phyloP scores from a whole-genome alignment of 2,113 vertebrate genomes.

The Pelusios castaneus region DNA sequence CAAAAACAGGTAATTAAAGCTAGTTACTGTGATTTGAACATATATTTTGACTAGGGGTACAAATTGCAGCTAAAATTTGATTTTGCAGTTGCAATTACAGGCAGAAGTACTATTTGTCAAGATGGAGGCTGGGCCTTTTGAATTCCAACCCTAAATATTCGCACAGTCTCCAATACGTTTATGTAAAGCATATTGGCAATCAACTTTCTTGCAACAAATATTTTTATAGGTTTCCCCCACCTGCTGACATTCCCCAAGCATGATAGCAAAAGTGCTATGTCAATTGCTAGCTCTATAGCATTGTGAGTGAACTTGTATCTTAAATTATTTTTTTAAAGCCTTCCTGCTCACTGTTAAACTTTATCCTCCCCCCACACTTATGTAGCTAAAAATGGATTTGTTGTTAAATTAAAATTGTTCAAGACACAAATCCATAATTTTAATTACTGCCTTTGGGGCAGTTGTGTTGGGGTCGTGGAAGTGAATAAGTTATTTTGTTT shows the following conservation, averaged over 20 bases:
- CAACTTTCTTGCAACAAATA: not conserved
- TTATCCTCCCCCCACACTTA: not conserved
- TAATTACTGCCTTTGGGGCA: not conserved
- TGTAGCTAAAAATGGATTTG: not conserved
- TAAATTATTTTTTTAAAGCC: not conserved
- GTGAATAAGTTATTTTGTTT: not conserved
- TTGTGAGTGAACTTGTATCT: not conserved
- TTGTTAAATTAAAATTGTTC: not conserved
- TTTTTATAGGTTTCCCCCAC: not conserved
- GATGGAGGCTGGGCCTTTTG: not conserved
- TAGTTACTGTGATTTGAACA: not conserved
- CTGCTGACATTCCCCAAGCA: not conserved
- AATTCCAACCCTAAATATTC: not conserved
- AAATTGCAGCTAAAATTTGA: not conserved
- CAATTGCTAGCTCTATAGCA: not conserved
- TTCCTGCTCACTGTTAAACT: not conserved
- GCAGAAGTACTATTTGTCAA: not conserved
- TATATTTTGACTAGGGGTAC: not conserved
- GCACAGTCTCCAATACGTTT: not conserved
- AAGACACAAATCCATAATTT: not conserved
- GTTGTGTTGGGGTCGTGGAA: not conserved
- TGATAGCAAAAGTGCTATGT: not conserved
- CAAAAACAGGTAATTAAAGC: not conserved
- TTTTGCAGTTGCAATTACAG: not conserved
- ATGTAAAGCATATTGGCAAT: not conserved